Conservation (phyloP, 2,113 vertebrate species). For the Martes martes region DNA sequence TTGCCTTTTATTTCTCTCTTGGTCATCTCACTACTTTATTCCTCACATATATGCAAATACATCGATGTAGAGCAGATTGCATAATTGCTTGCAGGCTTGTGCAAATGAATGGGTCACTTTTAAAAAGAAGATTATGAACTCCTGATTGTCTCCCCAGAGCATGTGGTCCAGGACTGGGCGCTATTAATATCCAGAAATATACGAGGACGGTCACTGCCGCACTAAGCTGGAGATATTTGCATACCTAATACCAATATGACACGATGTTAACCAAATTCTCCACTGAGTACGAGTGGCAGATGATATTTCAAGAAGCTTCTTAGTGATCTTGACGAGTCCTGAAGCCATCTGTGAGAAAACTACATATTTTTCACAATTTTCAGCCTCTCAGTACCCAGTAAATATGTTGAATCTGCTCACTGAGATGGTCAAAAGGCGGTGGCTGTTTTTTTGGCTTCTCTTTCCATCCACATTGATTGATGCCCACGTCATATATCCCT, state of each 20-base stretch:
- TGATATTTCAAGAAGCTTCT: neutral
- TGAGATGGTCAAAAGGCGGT: neutral
- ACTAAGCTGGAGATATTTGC: neutral
- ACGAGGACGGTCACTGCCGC: neutral
- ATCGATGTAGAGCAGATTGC: neutral
- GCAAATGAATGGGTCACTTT: neutral
- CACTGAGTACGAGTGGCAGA: neutral
- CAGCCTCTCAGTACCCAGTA: neutral
- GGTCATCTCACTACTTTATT: neutral
- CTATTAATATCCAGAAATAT: neutral
- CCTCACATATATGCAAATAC: neutral
- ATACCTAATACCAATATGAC: neutral
- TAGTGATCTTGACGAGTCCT: neutral
- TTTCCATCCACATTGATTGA: neutral
- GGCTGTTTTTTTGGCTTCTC: neutral
- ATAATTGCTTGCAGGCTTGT: neutral
- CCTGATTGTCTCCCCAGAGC: neutral
- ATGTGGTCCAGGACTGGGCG: neutral
- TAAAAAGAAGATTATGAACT: neutral
- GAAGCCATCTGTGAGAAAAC: neutral
- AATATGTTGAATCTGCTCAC: neutral
- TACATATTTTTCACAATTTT: neutral
- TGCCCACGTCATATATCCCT: neutral
- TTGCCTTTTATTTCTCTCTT: conserved; percentile 19
- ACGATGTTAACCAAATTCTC: neutral